Conservation (phyloP, 2,888 invertebrate species). For the Heliconius charithonia region DNA sequence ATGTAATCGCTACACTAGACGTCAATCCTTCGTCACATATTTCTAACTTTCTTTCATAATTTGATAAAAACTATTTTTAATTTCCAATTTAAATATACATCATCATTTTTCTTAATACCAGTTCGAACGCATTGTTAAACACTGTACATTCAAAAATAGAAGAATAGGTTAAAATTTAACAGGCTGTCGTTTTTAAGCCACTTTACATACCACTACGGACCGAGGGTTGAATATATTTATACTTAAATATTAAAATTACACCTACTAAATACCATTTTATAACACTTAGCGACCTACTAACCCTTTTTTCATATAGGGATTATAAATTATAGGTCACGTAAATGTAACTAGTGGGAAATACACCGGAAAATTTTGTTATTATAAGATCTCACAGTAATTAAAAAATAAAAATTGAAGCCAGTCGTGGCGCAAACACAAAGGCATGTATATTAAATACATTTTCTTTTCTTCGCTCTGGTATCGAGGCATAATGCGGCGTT, state of each 20-base stretch:
- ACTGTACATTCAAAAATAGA: not conserved
- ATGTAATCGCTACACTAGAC: too few species aligned
- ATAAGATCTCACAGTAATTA: slow-evolving; percentile 4
- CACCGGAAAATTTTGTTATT: slow-evolving; percentile 26
- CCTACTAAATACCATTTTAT: slow-evolving; percentile 36
- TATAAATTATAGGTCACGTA: slow-evolving; percentile 40
- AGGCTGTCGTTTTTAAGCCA: slow-evolving; percentile 3
- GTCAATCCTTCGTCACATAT: too few species aligned
- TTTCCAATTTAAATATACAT: not conserved
- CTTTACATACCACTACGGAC: not conserved
- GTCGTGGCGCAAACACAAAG: too few species aligned
- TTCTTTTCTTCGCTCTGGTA: too few species aligned
- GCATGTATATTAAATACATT: too few species aligned
- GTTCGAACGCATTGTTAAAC: not conserved
- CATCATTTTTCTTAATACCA: not conserved
- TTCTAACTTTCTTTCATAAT: too few species aligned
- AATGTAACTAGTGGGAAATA: slow-evolving; percentile 38
- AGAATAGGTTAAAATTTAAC: not conserved
- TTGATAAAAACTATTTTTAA: too few species aligned
- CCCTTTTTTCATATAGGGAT: slow-evolving; percentile 40
- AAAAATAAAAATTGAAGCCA: not conserved
- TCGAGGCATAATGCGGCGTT: too few species aligned
- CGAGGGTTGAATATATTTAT: slow-evolving; percentile 23
- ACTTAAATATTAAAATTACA: slow-evolving; percentile 33
- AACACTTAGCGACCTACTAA: slow-evolving; percentile 45